Evolutionary conservation across 2,888 invertebrate genomes (phyloP), one percentile per base, ranked within the genome.

Genomic region (Trichacis sp.): DNA sequence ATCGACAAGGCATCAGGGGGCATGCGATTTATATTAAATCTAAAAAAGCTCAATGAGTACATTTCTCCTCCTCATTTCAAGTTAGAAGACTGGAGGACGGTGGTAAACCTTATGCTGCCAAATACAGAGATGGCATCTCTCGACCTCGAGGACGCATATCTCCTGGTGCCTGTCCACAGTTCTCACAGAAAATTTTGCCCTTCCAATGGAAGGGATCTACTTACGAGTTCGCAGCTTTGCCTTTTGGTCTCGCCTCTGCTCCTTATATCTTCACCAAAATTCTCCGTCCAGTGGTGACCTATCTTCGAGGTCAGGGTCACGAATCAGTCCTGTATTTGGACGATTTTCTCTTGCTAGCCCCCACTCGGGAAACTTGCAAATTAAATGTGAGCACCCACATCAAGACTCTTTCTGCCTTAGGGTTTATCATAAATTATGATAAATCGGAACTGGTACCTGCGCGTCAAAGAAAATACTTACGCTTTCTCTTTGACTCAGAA

Each of bases 81-180:
- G 18, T n/a, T 55, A n/a, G 46, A 65, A 14, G 65, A 60, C 24
- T 60, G 52, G 57, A 30, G 38, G 9, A 59, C 24, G 52, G 52
- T 49, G 19, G 45, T 4, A 55, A 51, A 47, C 17, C 60, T 65
- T 4, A 40, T 65, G 48, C 12, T 53, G 4, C 60, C 52, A 9
- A 36, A 49, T n/a, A 38, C 18, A 40, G 18, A 11, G 15, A 54
- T 64, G 55, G 59, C 46, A 11, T 19, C 47, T 9, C 19, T 38
- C 5, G 40, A 54, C 42, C 9, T 54, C 5, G 54, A 54, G 24
- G 46, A 54, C 8, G 54, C 54, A 5, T 48, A 42, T 30, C 42
- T 46, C 9, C 17, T 14, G 6, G 30, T 48, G 8, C 14, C 55
- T 6, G 29, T 55, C n/a, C 40, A 40, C 20, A 4, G 43, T 12